Base-by-base conservation (phyloP, 2,797 vertebrate genomes). In the Sphaeramia orbicularis region DNA sequence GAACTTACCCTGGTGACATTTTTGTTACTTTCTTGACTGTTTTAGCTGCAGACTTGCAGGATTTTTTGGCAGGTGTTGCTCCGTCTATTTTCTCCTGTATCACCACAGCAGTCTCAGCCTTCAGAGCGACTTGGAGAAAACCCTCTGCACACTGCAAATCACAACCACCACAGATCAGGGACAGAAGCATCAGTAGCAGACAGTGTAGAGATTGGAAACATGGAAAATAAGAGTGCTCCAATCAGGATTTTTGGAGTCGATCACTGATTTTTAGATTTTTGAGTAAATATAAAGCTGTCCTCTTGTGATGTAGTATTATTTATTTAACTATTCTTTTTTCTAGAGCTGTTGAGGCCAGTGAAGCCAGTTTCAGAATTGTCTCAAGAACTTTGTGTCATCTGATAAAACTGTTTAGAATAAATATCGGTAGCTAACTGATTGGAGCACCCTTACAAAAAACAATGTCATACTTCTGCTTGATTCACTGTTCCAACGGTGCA, bases 131-230 rank as follows among this genome's bases (percentile, higher is more conserved):
- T 79, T 89, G 94, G 61, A 99, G 92, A 57, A 95, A 96, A 10
- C 93, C 94, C 81, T 97, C 91, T 9, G 96, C 90, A 56, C 94
- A 96, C 97, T 99, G 86, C 41, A 52, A 86, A 86, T 57, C 41
- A 71, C 38, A 68, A 15, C 7, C 10, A 55, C 5, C 10, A 14
- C 21, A 51, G 10, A 49, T 6, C 13, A 53, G 36, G 40, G 6
- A 2, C 7, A 21, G 14, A n/a, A n/a, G n/a, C n/a, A n/a, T n/a
- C n/a, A n/a, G n/a, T n/a, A n/a, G n/a, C n/a, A 40, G 2, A 54
- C 1, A 43, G 11, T 13, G 27, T 0, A 21, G 2, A 4, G 5
- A 30, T 19, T 10, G 9, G 41, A 54, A 36, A 40, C 15, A 32
- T 40, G 2, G 7, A 44, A 47, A 38, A n/a, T n/a, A n/a, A n/a